Conservation (phyloP, 2,888 invertebrate species). For the Diloba caeruleocephala region DNA sequence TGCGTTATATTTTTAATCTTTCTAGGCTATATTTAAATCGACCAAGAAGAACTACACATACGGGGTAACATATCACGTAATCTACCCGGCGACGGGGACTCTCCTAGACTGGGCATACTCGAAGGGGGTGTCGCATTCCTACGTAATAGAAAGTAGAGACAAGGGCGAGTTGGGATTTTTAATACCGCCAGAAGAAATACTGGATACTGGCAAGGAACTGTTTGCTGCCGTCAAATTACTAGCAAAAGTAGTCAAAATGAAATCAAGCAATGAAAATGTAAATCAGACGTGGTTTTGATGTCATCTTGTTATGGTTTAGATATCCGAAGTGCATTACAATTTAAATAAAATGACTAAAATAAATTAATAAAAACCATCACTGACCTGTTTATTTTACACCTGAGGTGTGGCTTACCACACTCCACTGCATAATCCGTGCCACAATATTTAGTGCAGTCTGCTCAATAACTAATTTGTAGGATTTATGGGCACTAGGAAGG, state of each 20-base stretch:
- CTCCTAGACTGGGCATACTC: constrained; percentile 63
- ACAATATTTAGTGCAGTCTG: too few relatives aligned
- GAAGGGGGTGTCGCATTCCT: constrained; percentile 53
- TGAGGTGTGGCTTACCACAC: too few relatives aligned
- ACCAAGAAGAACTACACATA: constrained; percentile 48
- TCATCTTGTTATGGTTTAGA: background rate
- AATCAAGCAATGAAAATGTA: constrained; percentile 3
- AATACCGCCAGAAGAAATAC: constrained; percentile 55
- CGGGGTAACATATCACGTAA: constrained; percentile 53
- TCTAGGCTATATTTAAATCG: constrained; percentile 57
- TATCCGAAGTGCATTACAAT: too few relatives aligned
- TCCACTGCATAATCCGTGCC: too few relatives aligned
- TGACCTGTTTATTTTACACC: too few relatives aligned
- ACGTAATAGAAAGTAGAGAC: constrained; percentile 59
- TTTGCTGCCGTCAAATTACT: constrained; percentile 52
- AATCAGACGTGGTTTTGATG: constrained; percentile 51
- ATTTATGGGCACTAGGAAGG: too few relatives aligned
- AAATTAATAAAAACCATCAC: too few relatives aligned
- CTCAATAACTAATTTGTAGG: too few relatives aligned
- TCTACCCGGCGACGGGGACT: constrained; percentile 61
- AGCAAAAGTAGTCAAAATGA: constrained; percentile 39
- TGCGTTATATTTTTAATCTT: constrained; percentile 7
- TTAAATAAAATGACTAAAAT: too few relatives aligned
- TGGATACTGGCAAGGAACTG: constrained; percentile 57
- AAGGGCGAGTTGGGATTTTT: constrained; percentile 58